phyloP scores from a whole-genome alignment of 2,888 invertebrate genomes.

The Drosophila lacicola region DNA sequence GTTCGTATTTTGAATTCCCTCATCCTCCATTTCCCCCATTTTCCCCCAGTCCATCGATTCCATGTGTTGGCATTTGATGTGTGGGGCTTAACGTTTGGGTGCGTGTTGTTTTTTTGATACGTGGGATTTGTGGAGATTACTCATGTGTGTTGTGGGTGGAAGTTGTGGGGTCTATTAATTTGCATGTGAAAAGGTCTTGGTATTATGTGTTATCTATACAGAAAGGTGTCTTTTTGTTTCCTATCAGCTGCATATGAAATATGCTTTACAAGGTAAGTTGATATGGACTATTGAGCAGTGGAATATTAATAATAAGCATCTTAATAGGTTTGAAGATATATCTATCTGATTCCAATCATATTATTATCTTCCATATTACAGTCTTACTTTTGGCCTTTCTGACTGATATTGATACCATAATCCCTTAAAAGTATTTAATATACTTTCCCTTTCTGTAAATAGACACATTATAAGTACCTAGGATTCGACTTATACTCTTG shows the following conservation, averaged over 20 bases:
- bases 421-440: neutral
- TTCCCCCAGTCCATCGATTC: neutral
- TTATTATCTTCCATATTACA: no score
- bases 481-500: no score
- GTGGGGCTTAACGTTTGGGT: constrained; percentile 42
- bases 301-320: no score
- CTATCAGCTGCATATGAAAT: neutral
- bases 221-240: constrained; percentile 5
- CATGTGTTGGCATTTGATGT: constrained; percentile 4
- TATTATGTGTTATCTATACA: constrained; percentile 9
- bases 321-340: no score
- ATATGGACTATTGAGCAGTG: no score
- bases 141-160: constrained; percentile 43
- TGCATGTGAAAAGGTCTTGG: constrained; percentile 23
- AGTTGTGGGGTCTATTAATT: constrained; percentile 29
- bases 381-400: no score
- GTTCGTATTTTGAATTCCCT: constrained; percentile 68
- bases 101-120: constrained; percentile 39
- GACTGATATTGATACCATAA: neutral
- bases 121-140: constrained; percentile 55
- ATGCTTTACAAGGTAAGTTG: neutral
- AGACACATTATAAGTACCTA: no score
- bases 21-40: constrained; percentile 18
- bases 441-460: neutral
- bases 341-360: no score